Base-by-base conservation (phyloP, 35 echinoderm and acorn worm genomes). In the Anneissia japonica region DNA sequence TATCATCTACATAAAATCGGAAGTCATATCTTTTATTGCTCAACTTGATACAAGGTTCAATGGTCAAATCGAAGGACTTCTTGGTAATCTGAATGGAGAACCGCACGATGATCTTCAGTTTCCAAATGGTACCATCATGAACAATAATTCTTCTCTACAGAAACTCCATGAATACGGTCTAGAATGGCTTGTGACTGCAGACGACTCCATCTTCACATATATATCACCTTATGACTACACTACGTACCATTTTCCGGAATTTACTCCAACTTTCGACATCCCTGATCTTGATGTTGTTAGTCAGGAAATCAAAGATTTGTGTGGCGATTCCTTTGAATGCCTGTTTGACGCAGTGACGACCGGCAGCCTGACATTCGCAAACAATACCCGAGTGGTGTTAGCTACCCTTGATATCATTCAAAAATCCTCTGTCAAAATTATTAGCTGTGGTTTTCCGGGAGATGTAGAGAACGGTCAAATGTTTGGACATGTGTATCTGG, bases 81-180 rank as follows among this genome's bases (percentile, higher is more conserved):
- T 92, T 16, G 91, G 91, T 40, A 92, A 92, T 73, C 79, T 88
- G 23, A 92, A 92, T 35, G 91, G 81, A 19, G 74, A 84, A 64
- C 38, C 80, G 34, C 74, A 88, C 10, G 91, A 92, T 32, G 91
- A 92, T 36, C 84, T 88, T 72, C 32, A 41, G n/a, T n/a, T n/a
- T n/a, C n/a, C n/a, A n/a, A n/a, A n/a, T n/a, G n/a, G n/a, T n/a
- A n/a, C n/a, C n/a, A n/a, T n/a, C n/a, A n/a, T n/a, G n/a, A n/a
- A n/a, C n/a, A n/a, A n/a, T n/a, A n/a, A n/a, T n/a, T n/a, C n/a
- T n/a, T n/a, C n/a, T n/a, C n/a, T n/a, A n/a, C n/a, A n/a, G 80
- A 40, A 51, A 80, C 75, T 92, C 14, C 91, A 92, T 36, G 81
- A 83, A 14, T 92, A 82, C 81, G 91, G 91, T 74, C 40, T 92